Evolutionary conservation across 2,113 vertebrate genomes (phyloP), one percentile per base, ranked within the genome.

Genomic region (Petroica traversi): DNA sequence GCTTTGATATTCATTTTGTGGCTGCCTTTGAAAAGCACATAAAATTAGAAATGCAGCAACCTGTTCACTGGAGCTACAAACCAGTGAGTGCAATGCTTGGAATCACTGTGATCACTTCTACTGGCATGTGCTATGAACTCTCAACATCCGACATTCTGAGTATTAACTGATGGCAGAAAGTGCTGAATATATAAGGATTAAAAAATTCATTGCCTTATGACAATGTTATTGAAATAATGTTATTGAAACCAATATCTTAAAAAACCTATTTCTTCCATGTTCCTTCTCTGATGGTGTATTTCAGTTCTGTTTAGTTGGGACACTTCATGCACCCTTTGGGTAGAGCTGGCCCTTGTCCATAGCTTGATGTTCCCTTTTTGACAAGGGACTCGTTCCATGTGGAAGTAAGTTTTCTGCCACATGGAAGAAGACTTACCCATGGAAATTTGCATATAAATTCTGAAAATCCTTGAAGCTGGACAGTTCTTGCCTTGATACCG

Each of bases 1-100:
- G 96, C 98, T 98, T 98, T 98, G 98, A 98, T 98, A 98, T 97
- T 97, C 97, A 97, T 97, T 97, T 98, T 95, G 97, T 88, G 95
- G 91, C 92, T 97, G 97, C 96, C 98, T 98, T 98, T 98, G 98
- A 98, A 98, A 98, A 98, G 88, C 87, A 81, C 62, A 59, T 85
- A 62, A 93, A 96, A 92, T 82, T 73, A 95, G 84, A 68, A 8
- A 40, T 9, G 23, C 36, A 62, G 86, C 62, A 89, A 91, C 79
- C 46, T 81, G n/a, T 51, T 96, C 95, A 59, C 92, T 58, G 33
- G 49, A 92, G 89, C 91, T 97, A 40, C 92, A 83, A 93, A 85
- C 46, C 20, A 63, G 77, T 66, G 83, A 89, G 85, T 16, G 12
- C 9, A 13, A 17, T n/a, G 25, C 61, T 55, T 41, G 10, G 43